Base-by-base conservation (phyloP, 2,113 vertebrate species). In the Ochotona curzoniae region DNA sequence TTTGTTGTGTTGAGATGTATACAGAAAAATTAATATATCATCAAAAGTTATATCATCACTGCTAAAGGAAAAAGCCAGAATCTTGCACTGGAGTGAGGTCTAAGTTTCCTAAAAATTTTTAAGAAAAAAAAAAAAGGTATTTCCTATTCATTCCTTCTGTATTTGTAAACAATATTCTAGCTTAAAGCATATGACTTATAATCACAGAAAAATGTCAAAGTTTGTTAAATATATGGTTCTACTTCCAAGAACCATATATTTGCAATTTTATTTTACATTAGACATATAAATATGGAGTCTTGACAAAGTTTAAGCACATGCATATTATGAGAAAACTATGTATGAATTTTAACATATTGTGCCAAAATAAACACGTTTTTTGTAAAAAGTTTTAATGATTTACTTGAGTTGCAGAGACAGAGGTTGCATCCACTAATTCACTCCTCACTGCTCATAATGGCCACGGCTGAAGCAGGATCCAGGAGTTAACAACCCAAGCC, bases 81-180 rank as follows among this genome's bases (percentile, higher is more conserved):
- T 35, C 15, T 71, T 87, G 38, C 64, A 26, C 64, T 85, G 13
- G 82, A 61, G 8, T 30, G 0, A 0, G 25, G 10, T 2, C 15
- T 51, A 76, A 3, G 8, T 67, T 94, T 76, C 51, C 70, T 60
- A 64, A 84, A 87, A 54, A 18, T 0, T 11, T 79, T 81, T 76
- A 28, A 79, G 57, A 35, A 57, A 5, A 74, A 25, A 28, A 89
- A 66, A 82, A 84, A 78, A 73, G 73, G 18, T 30, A 66, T 30
- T 28, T 21, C 60, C 30, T 63, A 32, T 44, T 44, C 84, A 8
- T 74, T 69, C 51, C 63, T 69, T 66, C 32, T 76, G 25, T 1
- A 76, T 74, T 71, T 80, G n/a, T 20, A 93, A 90, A 90, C 23
- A 60, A 38, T n/a, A 60, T 54, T 64, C 64, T 20, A 82, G 49